A percentile compares a stretch with the other conserved stretches of the same genome.
Conservation (phyloP, 2,113 vertebrate genomes). For the Dicerorhinus sumatrensis region DNA sequence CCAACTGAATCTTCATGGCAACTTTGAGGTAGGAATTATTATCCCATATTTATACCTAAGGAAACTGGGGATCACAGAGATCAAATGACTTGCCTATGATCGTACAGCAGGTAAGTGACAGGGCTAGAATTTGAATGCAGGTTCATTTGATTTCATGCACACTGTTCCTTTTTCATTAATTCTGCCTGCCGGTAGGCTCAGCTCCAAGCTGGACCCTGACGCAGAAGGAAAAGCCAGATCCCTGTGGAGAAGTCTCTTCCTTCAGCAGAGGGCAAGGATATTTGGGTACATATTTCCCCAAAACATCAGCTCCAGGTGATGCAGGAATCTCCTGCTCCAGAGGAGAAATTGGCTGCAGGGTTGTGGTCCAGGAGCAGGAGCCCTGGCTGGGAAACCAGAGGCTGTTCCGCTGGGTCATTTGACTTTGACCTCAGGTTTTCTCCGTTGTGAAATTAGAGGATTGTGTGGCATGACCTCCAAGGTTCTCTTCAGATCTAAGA, state of each 20-base stretch:
- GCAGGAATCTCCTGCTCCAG: neutral
- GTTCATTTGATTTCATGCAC: neutral
- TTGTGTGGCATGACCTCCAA: neutral
- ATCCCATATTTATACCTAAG: constrained; percentile 20
- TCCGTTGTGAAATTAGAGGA: neutral
- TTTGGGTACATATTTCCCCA: neutral
- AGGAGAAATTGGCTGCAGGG: neutral
- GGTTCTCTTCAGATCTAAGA: neutral
- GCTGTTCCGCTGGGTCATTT: neutral
- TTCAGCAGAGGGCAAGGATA: neutral
- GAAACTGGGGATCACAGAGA: constrained; percentile 26
- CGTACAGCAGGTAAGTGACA: neutral
- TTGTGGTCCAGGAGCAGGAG: neutral
- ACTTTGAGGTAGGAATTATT: constrained; percentile 26
- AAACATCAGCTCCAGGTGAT: neutral
- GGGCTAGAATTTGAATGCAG: constrained; percentile 4
- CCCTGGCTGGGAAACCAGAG: neutral
- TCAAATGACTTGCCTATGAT: neutral
- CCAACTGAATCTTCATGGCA: constrained; percentile 43
- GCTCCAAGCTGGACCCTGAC: neutral
- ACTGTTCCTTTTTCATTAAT: neutral
- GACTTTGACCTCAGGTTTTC: neutral
- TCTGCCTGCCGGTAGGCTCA: neutral
- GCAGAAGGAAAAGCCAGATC: neutral
- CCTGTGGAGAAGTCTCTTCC: neutral